Percentiles rank a stretch among this genome's conserved stretches.
Evolutionary conservation across 2,113 vertebrate species (phyloP).

Genomic region (Channa maculata): DNA sequence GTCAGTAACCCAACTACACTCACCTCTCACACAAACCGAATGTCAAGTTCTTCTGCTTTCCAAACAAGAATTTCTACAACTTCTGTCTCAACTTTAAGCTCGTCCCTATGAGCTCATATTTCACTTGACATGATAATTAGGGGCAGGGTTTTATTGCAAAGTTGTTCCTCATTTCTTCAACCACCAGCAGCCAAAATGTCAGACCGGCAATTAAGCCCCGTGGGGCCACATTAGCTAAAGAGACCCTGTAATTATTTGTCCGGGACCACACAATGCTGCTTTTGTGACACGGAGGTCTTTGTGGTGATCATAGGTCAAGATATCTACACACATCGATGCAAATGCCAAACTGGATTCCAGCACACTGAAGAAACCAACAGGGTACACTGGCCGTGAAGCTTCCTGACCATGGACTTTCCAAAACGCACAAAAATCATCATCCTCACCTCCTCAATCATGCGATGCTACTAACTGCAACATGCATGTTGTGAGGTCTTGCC

Average conservation of each 20-base stretch:
- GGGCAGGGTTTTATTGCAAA: not conserved
- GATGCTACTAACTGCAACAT: slow-evolving; percentile 17
- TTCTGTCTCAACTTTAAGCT: not conserved
- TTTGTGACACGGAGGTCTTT: slow-evolving; percentile 47
- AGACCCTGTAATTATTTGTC: slow-evolving; percentile 33
- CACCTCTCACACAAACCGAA: not conserved
- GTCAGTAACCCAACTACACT: not conserved
- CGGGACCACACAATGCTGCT: slow-evolving; percentile 47
- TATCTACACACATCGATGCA: slow-evolving; percentile 25
- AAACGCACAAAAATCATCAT: slow-evolving; percentile 34
- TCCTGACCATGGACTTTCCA: slow-evolving; percentile 10
- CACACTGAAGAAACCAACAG: slow-evolving; percentile 28
- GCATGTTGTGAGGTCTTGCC: slow-evolving; percentile 16
- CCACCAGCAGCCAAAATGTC: slow-evolving; percentile 30
- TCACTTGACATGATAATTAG: not conserved
- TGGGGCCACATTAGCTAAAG: slow-evolving; percentile 34
- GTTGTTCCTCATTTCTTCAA: not conserved
- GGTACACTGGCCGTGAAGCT: not conserved
- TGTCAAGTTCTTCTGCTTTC: not conserved
- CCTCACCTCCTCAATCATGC: slow-evolving; percentile 2
- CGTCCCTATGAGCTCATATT: not conserved
- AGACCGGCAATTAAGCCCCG: slow-evolving; percentile 27
- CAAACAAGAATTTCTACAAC: not conserved
- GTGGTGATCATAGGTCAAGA: slow-evolving; percentile 50
- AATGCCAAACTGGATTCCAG: slow-evolving; percentile 61